phyloP scores from a whole-genome alignment of 2,888 invertebrate genomes.

The Oligia fasciuncula region DNA sequence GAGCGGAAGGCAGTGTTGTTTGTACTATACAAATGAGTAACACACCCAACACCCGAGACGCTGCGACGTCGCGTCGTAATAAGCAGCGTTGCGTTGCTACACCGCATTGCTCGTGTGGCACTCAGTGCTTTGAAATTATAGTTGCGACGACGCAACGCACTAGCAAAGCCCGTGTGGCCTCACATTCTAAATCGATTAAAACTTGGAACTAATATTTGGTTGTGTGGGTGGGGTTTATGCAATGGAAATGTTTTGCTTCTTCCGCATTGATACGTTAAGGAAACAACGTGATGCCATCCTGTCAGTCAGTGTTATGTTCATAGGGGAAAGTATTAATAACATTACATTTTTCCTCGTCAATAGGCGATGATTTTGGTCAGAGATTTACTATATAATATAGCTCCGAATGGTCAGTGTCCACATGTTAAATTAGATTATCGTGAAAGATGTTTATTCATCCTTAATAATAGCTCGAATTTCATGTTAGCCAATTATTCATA shows the following conservation, averaged over 20 bases:
- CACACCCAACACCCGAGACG: not conserved
- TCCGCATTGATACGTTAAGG: constrained; percentile 33
- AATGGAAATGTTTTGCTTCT: constrained; percentile 23
- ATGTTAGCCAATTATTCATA: not conserved
- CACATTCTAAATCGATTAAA: constrained; percentile 32
- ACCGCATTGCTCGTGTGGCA: not conserved
- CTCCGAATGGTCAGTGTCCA: not conserved
- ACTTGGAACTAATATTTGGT: constrained; percentile 35
- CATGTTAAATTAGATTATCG: not conserved
- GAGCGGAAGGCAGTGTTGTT: not conserved
- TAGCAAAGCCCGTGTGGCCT: not conserved
- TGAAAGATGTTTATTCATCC: not conserved
- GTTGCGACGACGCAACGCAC: not conserved
- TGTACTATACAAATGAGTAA: not conserved
- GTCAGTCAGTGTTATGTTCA: constrained; percentile 14
- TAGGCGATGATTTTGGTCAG: not conserved
- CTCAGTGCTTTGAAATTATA: not conserved
- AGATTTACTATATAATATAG: too few species aligned
- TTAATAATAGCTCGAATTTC: not conserved
- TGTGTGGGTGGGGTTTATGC: constrained; percentile 33
- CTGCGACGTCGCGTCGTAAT: not conserved
- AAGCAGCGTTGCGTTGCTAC: not conserved
- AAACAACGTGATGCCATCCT: constrained; percentile 28
- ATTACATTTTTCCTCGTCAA: not conserved
- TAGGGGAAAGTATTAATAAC: constrained; percentile 18